Conservation (phyloP, 2,797 vertebrate genomes). For the Tiaroga cobitis region DNA sequence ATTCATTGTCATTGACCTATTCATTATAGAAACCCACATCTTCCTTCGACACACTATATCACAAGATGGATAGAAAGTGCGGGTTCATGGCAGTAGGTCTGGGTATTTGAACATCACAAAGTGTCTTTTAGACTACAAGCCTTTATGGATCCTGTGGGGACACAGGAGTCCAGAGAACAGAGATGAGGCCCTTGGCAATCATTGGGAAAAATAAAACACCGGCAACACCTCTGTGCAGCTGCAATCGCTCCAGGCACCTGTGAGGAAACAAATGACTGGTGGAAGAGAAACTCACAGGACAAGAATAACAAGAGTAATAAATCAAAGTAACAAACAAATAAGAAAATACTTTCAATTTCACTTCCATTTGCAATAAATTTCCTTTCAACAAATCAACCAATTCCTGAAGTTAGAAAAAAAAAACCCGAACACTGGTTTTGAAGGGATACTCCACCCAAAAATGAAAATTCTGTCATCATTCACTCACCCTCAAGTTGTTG, state of each 20-base stretch:
- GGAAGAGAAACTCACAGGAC: conserved; percentile 7
- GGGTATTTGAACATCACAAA: not conserved
- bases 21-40: not conserved
- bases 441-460: too few relatives aligned
- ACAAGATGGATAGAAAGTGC: not conserved
- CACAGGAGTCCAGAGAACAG: not conserved
- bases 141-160: not conserved
- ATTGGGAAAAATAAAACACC: not conserved
- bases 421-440: not conserved
- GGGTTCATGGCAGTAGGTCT: not conserved
- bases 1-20: not conserved
- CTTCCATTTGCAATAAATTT: not conserved
- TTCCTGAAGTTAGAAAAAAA: not conserved
- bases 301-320: not conserved
- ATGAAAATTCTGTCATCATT: too few relatives aligned
- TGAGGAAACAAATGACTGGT: conserved; percentile 25
- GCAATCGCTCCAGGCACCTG: not conserved
- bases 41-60: not conserved
- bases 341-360: conserved; percentile 1
- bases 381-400: not conserved
- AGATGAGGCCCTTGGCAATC: conserved; percentile 11
- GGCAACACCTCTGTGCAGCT: conserved; percentile 4
- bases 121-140: not conserved
- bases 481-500: too few relatives aligned
- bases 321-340: conserved; percentile 12